Conservation (phyloP, 2,888 invertebrate species). For the Microctonus brassicae region DNA sequence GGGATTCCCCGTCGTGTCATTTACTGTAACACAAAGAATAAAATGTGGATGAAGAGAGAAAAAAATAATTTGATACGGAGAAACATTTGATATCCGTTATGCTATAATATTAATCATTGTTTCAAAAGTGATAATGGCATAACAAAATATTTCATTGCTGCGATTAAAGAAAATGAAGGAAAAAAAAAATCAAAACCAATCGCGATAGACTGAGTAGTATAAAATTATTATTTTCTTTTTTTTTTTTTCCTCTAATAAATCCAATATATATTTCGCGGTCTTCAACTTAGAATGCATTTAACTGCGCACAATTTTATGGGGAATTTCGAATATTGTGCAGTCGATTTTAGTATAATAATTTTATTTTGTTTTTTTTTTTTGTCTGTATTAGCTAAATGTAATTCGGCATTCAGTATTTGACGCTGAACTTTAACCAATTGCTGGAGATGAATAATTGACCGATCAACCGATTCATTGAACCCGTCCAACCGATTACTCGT, state of each 20-base stretch:
- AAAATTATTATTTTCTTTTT: conserved; percentile 27
- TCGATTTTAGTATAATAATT: conserved; percentile 1
- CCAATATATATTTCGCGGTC: conserved; percentile 18
- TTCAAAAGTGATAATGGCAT: background rate
- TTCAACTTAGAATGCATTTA: conserved; percentile 43
- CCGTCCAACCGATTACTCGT: conserved; percentile 34
- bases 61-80: background rate
- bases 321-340: conserved; percentile 32
- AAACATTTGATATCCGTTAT: background rate
- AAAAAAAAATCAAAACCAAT: conserved; percentile 42
- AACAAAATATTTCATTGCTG: background rate
- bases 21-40: conserved; percentile 17
- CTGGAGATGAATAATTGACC: conserved; percentile 15
- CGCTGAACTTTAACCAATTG: background rate
- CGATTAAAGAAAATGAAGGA: conserved; percentile 5
- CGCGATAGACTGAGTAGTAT: conserved; percentile 48
- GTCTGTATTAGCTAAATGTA: background rate
- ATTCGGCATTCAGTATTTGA: background rate
- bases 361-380: background rate
- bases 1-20: conserved; percentile 28
- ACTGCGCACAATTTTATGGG: conserved; percentile 33
- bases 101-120: background rate
- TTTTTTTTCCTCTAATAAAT: conserved; percentile 18
- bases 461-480: conserved; percentile 29
- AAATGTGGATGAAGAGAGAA: background rate